Conservation (phyloP, 2,797 vertebrate genomes). For the Coccyzus lansbergi region DNA sequence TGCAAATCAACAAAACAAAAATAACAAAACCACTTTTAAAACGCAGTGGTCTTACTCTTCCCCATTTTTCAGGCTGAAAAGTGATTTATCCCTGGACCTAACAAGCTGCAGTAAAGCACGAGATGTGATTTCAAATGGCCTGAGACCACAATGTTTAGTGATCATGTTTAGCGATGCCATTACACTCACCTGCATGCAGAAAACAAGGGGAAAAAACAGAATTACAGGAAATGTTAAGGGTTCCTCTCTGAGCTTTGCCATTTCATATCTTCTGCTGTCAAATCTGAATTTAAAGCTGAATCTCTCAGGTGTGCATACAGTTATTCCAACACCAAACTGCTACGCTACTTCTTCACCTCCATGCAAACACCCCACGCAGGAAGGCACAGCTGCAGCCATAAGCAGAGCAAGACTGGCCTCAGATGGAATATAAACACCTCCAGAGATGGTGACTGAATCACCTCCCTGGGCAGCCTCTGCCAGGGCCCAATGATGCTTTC, state of each 20-base stretch:
- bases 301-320: not conserved
- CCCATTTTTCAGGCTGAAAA: not conserved
- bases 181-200: not conserved
- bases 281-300: not conserved
- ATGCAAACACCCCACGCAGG: not conserved
- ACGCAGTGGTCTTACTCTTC: accelerated
- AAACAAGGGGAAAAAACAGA: not conserved
- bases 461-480: no score
- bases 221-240: not conserved
- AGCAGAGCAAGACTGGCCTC: not conserved
- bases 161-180: not conserved
- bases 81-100: not conserved
- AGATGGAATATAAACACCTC: not conserved
- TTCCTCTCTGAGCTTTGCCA: not conserved
- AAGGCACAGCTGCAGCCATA: not conserved
- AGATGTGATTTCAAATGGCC: not conserved
- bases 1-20: no score
- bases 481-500: no score
- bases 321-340: not conserved
- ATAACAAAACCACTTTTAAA: not conserved
- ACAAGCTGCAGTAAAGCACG: not conserved
- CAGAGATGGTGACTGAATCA: no score
- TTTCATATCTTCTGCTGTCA: not conserved
- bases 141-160: slow-evolving; percentile 3
- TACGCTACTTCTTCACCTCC: not conserved